Conservation (phyloP, 2,113 vertebrate genomes). For the Cebidichthys violaceus region DNA sequence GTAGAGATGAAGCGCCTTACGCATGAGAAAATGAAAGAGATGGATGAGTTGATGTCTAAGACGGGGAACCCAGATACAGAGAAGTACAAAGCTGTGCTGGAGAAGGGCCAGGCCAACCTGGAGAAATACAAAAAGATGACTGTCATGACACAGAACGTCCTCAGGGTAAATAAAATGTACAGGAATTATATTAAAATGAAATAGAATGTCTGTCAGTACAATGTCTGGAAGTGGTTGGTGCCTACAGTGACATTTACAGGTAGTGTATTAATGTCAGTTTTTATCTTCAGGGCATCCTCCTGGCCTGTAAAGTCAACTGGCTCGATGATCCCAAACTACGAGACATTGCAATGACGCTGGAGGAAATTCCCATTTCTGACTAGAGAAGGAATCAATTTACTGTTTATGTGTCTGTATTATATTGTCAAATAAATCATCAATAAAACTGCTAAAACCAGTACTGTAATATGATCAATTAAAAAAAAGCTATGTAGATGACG, state of each 20-base stretch:
- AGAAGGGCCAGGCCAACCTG: conserved; percentile 77
- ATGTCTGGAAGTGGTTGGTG: not conserved
- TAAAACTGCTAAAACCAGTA: not conserved
- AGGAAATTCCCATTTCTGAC: conserved; percentile 76
- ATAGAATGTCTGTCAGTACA: too few relatives aligned
- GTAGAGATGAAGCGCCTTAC: conserved; percentile 77
- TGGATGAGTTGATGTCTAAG: conserved; percentile 75
- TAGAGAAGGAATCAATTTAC: conserved; percentile 10
- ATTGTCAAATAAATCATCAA: conserved; percentile 10
- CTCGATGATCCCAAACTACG: conserved; percentile 81
- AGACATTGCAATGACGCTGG: conserved; percentile 80
- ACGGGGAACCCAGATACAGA: conserved; percentile 73
- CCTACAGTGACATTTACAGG: not conserved
- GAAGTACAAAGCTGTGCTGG: conserved; percentile 72
- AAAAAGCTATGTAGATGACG: not conserved
- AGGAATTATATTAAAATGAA: not conserved
- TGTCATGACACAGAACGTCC: conserved; percentile 81
- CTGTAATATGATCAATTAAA: not conserved
- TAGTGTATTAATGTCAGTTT: conserved; percentile 4
- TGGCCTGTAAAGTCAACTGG: conserved; percentile 84
- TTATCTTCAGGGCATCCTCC: conserved; percentile 78
- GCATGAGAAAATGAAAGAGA: conserved; percentile 78
- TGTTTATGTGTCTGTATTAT: not conserved
- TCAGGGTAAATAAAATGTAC: conserved; percentile 78
- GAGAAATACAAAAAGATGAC: conserved; percentile 81